A percentile compares a stretch with the other conserved stretches of the same genome.
Conservation (phyloP, 35 echinoderm and acorn worm genomes). For the Holothuria glaberrima region DNA sequence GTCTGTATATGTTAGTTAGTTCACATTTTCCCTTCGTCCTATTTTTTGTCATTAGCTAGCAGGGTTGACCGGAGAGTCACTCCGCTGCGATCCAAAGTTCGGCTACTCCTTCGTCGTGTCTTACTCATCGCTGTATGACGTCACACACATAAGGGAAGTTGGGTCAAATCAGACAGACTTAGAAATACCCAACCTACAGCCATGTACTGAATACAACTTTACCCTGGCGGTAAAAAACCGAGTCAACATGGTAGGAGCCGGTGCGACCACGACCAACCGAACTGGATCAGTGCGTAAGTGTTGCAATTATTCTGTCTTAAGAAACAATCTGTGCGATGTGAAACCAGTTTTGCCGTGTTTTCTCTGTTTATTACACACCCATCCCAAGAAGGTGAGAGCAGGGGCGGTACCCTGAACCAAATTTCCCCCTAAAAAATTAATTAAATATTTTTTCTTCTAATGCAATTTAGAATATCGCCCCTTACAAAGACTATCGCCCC, state of each 20-base stretch:
- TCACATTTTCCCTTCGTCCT: neutral
- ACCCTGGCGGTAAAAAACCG: neutral
- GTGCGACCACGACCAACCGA: neutral
- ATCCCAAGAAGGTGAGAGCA: no score
- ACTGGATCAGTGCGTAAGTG: slow-evolving; percentile 21
- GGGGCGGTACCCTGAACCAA: no score
- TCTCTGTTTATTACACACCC: no score
- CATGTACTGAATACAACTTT: neutral
- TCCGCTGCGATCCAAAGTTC: slow-evolving; percentile 17
- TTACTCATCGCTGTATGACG: neutral
- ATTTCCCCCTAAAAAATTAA: no score
- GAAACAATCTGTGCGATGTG: no score
- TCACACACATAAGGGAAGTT: neutral
- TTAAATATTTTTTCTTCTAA: no score
- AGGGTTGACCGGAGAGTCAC: neutral
- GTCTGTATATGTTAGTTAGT: no score
- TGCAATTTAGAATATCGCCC: no score
- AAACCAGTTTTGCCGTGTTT: no score
- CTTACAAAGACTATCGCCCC: no score
- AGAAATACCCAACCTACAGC: slow-evolving; percentile 5
- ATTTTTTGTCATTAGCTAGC: neutral
- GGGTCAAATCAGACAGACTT: neutral
- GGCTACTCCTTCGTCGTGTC: slow-evolving; percentile 21
- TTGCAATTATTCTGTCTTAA: no score
- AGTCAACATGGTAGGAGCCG: neutral